Conservation (phyloP, 2,888 invertebrate genomes). For the Oeneis ivallda region DNA sequence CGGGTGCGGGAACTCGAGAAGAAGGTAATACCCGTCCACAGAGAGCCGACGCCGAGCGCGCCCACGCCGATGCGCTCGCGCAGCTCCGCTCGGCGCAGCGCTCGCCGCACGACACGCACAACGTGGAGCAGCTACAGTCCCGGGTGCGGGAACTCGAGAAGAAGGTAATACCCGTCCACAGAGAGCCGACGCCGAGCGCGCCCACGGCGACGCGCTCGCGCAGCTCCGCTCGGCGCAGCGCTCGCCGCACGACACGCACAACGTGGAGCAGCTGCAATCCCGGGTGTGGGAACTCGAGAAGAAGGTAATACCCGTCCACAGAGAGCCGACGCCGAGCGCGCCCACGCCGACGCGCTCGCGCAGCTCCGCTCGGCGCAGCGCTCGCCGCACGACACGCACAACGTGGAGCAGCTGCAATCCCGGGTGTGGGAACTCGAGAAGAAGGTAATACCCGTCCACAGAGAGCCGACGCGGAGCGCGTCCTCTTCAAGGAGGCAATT, state of each 20-base stretch:
- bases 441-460: conserved; percentile 83
- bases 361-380: conserved; percentile 83
- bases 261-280: conserved; percentile 88
- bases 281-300: conserved; percentile 94
- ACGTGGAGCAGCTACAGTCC: conserved; percentile 88
- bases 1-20: conserved; percentile 94
- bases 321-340: conserved; percentile 56
- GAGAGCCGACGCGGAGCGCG: too few species aligned
- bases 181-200: conserved; percentile 56
- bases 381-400: conserved; percentile 70
- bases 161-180: conserved; percentile 83
- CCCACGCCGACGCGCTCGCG: conserved; percentile 89
- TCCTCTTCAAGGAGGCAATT: too few species aligned
- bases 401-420: conserved; percentile 88
- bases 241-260: conserved; percentile 70
- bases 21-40: conserved; percentile 83
- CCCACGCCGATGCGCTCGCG: conserved; percentile 89
- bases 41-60: conserved; percentile 56
- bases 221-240: conserved; percentile 83
- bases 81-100: conserved; percentile 83
- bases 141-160: conserved; percentile 94
- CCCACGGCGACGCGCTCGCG: conserved; percentile 89
- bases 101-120: conserved; percentile 70
- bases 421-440: conserved; percentile 94
- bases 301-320: conserved; percentile 83